phyloP scores from a whole-genome alignment of 2,888 invertebrate genomes.

The Caenorhabditis sp. region DNA sequence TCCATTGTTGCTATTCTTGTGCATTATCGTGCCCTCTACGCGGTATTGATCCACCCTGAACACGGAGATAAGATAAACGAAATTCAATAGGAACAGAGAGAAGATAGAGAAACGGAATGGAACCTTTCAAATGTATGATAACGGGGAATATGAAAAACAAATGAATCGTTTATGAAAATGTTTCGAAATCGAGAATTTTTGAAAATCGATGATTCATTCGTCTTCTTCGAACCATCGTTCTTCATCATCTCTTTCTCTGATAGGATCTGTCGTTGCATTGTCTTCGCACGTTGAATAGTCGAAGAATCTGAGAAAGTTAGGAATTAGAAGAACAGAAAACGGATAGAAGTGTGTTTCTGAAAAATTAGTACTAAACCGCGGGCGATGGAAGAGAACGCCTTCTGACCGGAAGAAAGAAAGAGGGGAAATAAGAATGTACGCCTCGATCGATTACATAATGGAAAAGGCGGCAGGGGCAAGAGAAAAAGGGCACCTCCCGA shows the following conservation, averaged over 20 bases:
- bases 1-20: conserved; percentile 45
- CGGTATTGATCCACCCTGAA: conserved; percentile 23
- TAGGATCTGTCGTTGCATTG: conserved; percentile 61
- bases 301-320: conserved; percentile 65
- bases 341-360: not conserved
- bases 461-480: not conserved
- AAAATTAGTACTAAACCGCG: not conserved
- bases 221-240: conserved; percentile 80
- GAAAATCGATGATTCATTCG: conserved; percentile 36
- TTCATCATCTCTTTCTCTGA: conserved; percentile 76
- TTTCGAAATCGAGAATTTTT: conserved; percentile 2
- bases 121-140: not conserved
- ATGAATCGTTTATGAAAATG: not conserved
- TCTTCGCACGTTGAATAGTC: conserved; percentile 69
- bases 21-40: conserved; percentile 12
- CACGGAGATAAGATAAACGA: not conserved
- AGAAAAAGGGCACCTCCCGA: not conserved
- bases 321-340: not conserved
- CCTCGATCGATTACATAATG: conserved; percentile 23
- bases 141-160: not conserved
- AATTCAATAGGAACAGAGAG: not conserved
- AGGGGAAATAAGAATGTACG: conserved; percentile 4
- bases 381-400: not conserved
- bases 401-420: not conserved
- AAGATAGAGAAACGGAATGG: not conserved